phyloP scores from a whole-genome alignment of 2,888 invertebrate species.

The Hesperia comma region DNA sequence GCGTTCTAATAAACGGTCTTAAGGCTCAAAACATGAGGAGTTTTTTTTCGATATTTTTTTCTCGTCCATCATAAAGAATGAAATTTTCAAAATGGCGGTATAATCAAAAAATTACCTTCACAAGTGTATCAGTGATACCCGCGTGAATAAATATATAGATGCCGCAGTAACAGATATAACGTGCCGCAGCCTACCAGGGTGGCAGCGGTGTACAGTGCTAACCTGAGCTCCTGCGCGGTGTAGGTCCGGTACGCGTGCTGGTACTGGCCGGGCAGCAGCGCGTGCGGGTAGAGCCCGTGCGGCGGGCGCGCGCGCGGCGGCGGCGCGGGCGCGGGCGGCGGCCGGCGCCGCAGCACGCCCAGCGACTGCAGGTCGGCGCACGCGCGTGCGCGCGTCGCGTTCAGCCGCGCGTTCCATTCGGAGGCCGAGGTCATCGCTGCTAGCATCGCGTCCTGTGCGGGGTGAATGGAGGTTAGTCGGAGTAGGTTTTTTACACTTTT shows the following conservation, averaged over 20 bases:
- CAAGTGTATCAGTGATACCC: too few species aligned
- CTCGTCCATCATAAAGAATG: too few species aligned
- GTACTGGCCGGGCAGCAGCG: conserved; percentile 98
- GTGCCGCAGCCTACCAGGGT: too few species aligned
- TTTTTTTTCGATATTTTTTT: too few species aligned
- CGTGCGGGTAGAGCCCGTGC: conserved; percentile 92
- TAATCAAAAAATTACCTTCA: too few species aligned
- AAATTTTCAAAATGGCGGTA: too few species aligned
- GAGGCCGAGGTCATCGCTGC: conserved; percentile 93
- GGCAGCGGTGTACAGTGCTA: neutral
- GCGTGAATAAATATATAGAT: too few species aligned
- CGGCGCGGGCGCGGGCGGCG: conserved; percentile 45
- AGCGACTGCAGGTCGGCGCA: conserved; percentile 97
- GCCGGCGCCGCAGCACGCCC: conserved; percentile 87
- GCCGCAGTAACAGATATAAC: too few species aligned
- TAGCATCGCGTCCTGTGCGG: conserved; percentile 87
- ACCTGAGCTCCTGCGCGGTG: conserved; percentile 90
- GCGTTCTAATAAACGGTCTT: too few species aligned
- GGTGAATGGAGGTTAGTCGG: too few species aligned
- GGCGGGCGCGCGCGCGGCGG: conserved; percentile 70
- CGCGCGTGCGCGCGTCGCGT: conserved; percentile 89
- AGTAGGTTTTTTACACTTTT: too few species aligned
- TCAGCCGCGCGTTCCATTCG: conserved; percentile 94
- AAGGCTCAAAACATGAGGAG: too few species aligned
- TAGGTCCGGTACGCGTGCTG: conserved; percentile 93